A percentile compares a stretch with the other conserved stretches of the same genome.
These are phyloP conservation scores for Eulemur macaco DNA, from an alignment of 2,113 vertebrate species.

Conservation along the genomic window DNA sequence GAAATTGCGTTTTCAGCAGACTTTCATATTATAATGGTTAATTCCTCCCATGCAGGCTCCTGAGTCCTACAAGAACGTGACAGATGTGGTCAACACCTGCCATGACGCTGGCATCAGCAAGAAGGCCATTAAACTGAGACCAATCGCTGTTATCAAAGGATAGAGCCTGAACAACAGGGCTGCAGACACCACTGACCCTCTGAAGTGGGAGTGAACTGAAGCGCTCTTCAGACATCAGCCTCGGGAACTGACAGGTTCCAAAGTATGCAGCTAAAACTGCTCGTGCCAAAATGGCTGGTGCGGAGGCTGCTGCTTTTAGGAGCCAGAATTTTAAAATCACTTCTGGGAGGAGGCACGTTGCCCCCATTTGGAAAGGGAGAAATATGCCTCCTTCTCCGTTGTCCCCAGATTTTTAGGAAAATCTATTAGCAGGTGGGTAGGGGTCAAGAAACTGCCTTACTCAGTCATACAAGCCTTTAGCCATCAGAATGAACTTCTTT, in stretches of 20 bases:
- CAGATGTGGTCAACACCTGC: conserved; percentile 97
- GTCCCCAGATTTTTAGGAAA: not conserved
- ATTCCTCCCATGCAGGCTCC: conserved; percentile 87
- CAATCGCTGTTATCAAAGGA: conserved; percentile 98
- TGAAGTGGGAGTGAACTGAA: not conserved
- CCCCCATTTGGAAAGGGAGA: not conserved
- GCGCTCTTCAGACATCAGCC: not conserved
- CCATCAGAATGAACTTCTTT: not conserved
- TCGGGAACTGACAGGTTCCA: not conserved
- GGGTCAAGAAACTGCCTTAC: not conserved
- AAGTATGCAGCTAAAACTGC: not conserved
- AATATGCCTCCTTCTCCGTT: not conserved
- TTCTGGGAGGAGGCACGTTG: not conserved
- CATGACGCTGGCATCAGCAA: conserved; percentile 97
- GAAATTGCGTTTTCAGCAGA: not conserved
- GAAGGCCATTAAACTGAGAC: conserved; percentile 97
- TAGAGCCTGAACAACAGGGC: conserved; percentile 74
- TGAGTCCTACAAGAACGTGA: conserved; percentile 98
- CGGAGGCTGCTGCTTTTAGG: not conserved
- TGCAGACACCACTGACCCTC: accelerated
- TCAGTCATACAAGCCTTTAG: not conserved
- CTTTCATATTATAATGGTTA: not conserved
- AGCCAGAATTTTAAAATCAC: not conserved
- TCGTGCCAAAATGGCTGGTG: not conserved
- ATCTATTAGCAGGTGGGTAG: not conserved